Percentiles rank a stretch among this genome's conserved stretches.
Conservation (phyloP, 2,797 vertebrate genomes). For the Alectoris magna region DNA sequence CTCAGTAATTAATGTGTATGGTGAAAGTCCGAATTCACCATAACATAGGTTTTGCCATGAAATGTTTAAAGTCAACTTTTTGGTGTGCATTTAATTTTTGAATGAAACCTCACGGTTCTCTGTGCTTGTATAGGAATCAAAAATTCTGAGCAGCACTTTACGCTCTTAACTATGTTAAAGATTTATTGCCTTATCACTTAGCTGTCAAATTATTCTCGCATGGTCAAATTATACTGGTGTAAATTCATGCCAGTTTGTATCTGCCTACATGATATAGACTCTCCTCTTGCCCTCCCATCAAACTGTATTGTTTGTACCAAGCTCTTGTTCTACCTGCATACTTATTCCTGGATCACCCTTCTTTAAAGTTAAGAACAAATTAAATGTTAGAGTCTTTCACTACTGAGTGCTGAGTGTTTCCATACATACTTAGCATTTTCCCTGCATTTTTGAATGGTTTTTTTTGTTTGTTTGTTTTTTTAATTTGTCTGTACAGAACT, state of each 20-base stretch:
- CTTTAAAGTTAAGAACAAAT: neutral
- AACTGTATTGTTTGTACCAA: neutral
- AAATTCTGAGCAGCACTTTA: neutral
- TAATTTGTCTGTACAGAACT: neutral
- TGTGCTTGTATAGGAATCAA: neutral
- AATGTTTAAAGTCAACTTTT: neutral
- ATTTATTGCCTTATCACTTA: neutral
- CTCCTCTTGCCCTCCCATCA: too few relatives aligned
- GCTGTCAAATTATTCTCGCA: neutral
- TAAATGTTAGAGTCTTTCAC: neutral
- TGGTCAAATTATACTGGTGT: neutral
- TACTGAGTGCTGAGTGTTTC: too few relatives aligned
- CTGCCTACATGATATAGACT: neutral
- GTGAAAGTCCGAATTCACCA: neutral
- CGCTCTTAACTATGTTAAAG: neutral
- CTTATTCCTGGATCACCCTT: neutral
- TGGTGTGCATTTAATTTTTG: neutral
- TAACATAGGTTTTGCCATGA: neutral
- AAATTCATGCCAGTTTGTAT: neutral
- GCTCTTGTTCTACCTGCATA: neutral
- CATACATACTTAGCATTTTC: too few relatives aligned
- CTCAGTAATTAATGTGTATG: neutral
- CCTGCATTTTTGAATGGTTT: neutral
- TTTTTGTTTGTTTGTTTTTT: neutral
- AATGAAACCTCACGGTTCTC: rapidly evolving